Evolutionary conservation across 2,888 invertebrate genomes (phyloP), one percentile per base, ranked within the genome.

Genomic region (Gisinianus flammeolus): DNA sequence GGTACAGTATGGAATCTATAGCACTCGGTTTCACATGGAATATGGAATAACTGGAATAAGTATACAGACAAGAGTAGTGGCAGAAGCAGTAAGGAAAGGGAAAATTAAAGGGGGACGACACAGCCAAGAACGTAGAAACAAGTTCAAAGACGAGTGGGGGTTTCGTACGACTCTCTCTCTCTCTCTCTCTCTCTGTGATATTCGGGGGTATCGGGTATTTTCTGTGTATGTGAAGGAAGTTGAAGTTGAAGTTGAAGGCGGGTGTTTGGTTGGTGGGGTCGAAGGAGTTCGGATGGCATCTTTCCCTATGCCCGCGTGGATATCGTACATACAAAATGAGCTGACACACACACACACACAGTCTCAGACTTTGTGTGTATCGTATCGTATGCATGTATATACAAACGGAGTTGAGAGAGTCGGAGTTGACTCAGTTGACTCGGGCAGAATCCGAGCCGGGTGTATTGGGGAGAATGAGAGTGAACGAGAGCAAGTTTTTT

Each of bases 381-480:
- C 6, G 19, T 2, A 12, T 24, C 3, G 26, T 62, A 16, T 3
- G 22, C 12, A 62, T 58, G 26, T 24, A 26, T 8, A 62, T 62
- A 68, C 56, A 56, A 58, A 72, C 56, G 56, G 16, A 31, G 19
- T n/a, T 26, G 33, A 30, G 33, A 30, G 44, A 44, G 26, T 30
- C 28, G 31, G 72, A 58, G 62, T 58, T 72, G 72, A 72, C 72
- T 72, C 58, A 56, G 72, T 58, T 33, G 58, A 68, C 31, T 68
- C 68, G 58, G 58, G 58, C 22, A 2, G 58, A 24, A 12, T 58
- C 68, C 35, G 33, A 35, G 19, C 35, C 22, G 31, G 33, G 33
- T 26, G 31, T 68, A n/a, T 58, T 68, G 30, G 31, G 33, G 24
- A 31, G 26, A 24, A 10, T n/a, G 4, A 64, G 24, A 68, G 33